Evolutionary conservation across 2,797 vertebrate genomes (phyloP).

Genomic region (Rallus crepitans): DNA sequence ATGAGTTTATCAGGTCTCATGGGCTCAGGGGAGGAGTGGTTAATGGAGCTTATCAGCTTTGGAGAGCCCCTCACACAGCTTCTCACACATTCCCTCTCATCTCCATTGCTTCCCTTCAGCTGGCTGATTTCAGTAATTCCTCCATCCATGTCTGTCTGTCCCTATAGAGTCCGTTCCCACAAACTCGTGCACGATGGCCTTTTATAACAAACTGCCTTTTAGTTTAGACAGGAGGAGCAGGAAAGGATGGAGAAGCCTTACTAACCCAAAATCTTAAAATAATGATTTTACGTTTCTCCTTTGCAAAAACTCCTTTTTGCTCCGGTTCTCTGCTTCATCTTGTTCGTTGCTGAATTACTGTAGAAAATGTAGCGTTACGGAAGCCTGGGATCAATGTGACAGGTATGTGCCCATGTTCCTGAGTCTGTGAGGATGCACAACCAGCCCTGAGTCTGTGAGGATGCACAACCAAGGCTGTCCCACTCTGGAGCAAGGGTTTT

Average conservation of each 20-base stretch:
- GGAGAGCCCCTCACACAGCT: background rate
- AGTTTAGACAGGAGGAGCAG: background rate
- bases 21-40: background rate
- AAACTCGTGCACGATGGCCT: background rate
- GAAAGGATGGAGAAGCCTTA: background rate
- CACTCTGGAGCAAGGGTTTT: background rate
- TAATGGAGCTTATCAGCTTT: background rate
- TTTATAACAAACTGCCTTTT: background rate
- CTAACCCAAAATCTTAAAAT: background rate
- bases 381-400: background rate
- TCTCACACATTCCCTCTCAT: background rate
- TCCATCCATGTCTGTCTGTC: background rate
- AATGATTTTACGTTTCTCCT: background rate
- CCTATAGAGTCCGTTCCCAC: background rate
- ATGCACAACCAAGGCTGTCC: background rate
- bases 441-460: background rate
- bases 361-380: background rate
- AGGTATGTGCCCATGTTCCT: background rate
- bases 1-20: background rate
- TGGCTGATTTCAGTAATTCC: background rate
- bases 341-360: background rate
- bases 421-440: background rate
- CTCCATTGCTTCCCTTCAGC: rapidly evolving
- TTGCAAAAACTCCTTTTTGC: background rate
- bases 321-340: background rate